Conservation (phyloP, 2,888 invertebrate species). For the Selenia dentaria region DNA sequence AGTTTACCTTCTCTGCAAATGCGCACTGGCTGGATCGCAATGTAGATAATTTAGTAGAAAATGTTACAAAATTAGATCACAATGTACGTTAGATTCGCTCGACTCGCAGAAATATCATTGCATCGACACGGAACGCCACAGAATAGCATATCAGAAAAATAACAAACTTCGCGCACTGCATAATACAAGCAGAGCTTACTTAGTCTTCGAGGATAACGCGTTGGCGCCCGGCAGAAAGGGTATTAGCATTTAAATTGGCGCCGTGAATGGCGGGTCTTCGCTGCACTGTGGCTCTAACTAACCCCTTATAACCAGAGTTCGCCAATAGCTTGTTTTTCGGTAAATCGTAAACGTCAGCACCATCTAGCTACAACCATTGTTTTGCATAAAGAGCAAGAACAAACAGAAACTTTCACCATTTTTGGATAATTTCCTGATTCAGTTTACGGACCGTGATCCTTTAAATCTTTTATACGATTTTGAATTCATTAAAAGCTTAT, state of each 20-base stretch:
- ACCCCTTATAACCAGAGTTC: slow-evolving; percentile 27
- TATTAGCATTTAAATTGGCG: slow-evolving; percentile 71
- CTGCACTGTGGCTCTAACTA: slow-evolving; percentile 32
- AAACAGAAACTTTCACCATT: slow-evolving; percentile 16
- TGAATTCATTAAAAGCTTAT: slow-evolving; percentile 8
- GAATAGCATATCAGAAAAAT: slow-evolving; percentile 38
- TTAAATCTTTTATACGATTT: slow-evolving; percentile 5
- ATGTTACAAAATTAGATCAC: slow-evolving; percentile 11
- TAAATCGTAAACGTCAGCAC: slow-evolving; percentile 24
- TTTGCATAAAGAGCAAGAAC: slow-evolving; percentile 28
- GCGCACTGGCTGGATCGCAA: slow-evolving; percentile 1
- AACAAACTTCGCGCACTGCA: slow-evolving; percentile 45
- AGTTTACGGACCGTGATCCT: slow-evolving; percentile 6
- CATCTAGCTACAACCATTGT: slow-evolving; percentile 18
- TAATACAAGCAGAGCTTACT: slow-evolving; percentile 53
- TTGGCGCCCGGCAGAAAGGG: slow-evolving; percentile 47
- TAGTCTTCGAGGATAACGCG: slow-evolving; percentile 56
- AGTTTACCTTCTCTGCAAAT: not conserved
- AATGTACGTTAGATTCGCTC: slow-evolving; percentile 25
- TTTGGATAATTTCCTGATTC: slow-evolving; percentile 1
- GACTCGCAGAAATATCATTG: slow-evolving; percentile 24
- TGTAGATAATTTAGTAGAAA: slow-evolving; percentile 6
- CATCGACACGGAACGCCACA: slow-evolving; percentile 33
- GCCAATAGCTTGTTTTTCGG: slow-evolving; percentile 33
- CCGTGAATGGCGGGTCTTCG: slow-evolving; percentile 31